Conservation (phyloP, 2,888 invertebrate genomes). For the Acleris emargana region DNA sequence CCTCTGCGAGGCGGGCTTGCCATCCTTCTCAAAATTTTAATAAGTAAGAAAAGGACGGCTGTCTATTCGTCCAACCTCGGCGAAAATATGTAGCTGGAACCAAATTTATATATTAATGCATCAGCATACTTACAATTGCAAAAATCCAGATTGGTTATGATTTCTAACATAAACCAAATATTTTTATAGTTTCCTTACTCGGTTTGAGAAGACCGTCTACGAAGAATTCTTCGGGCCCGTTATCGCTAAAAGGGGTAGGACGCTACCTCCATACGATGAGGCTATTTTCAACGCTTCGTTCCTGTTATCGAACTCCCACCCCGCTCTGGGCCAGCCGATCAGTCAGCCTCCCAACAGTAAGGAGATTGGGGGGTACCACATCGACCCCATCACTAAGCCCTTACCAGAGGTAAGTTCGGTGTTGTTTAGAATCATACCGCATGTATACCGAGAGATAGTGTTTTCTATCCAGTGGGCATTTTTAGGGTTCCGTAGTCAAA, state of each 20-base stretch:
- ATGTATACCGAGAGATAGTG: no score
- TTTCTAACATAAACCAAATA: no score
- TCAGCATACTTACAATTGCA: neutral
- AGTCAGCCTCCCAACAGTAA: constrained; percentile 54
- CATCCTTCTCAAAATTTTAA: no score
- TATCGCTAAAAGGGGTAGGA: constrained; percentile 44
- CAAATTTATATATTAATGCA: neutral
- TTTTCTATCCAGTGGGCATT: no score
- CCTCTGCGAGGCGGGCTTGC: no score
- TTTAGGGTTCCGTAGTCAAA: no score
- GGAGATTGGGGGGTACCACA: constrained; percentile 56
- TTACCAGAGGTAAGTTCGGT: constrained; percentile 51
- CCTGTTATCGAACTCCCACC: constrained; percentile 53
- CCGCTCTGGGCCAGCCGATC: constrained; percentile 47
- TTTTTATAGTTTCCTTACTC: constrained; percentile 41
- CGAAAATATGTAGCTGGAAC: no score
- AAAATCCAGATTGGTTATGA: neutral
- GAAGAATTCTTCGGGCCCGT: constrained; percentile 45
- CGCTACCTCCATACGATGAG: constrained; percentile 45
- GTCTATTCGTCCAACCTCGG: no score
- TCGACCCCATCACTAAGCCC: constrained; percentile 48
- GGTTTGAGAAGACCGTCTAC: constrained; percentile 40
- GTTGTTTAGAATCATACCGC: no score
- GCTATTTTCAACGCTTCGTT: constrained; percentile 52
- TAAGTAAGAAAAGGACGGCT: no score